These are phyloP conservation scores for Lethrus apterus DNA, from an alignment of 1,140 invertebrate species.

Conservation along the genomic window DNA sequence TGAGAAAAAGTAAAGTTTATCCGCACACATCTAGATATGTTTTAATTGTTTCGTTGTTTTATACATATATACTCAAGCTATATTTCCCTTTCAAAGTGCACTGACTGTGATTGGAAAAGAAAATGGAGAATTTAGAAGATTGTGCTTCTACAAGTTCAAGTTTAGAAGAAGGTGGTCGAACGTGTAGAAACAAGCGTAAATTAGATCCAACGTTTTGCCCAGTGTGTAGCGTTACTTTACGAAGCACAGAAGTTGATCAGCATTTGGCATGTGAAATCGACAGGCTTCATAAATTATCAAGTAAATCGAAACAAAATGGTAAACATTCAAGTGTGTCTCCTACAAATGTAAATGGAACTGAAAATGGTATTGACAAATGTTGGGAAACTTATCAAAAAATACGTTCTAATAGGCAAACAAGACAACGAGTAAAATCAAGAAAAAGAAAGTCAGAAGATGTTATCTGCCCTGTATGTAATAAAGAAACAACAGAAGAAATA, in stretches of 20 bases:
- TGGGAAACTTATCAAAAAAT: slow-evolving; percentile 73
- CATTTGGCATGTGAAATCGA: slow-evolving; percentile 72
- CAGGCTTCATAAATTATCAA: slow-evolving; percentile 55
- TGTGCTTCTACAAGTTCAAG: slow-evolving; percentile 25
- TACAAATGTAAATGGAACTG: slow-evolving; percentile 48
- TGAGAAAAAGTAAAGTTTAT: not conserved
- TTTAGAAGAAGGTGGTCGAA: slow-evolving; percentile 35
- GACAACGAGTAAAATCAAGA: slow-evolving; percentile 40
- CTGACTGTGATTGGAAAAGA: slow-evolving; percentile 3
- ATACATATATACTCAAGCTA: not conserved
- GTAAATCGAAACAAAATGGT: slow-evolving; percentile 32
- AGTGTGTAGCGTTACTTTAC: slow-evolving; percentile 68
- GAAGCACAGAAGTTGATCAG: slow-evolving; percentile 63
- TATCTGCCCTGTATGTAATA: slow-evolving; percentile 70
- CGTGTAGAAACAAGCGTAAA: slow-evolving; percentile 40
- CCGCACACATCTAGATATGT: not conserved
- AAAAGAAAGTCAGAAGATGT: slow-evolving; percentile 57
- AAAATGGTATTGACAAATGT: slow-evolving; percentile 54
- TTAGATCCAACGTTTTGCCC: slow-evolving; percentile 65
- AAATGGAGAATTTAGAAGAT: slow-evolving; percentile 16
- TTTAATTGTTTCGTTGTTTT: not conserved
- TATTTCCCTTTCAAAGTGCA: not conserved
- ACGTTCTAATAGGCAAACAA: slow-evolving; percentile 61
- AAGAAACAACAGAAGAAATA: slow-evolving; percentile 60
- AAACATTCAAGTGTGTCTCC: slow-evolving; percentile 41